Evolutionary conservation across 2,797 vertebrate genomes (phyloP).

Genomic region (Phataginus tricuspis): DNA sequence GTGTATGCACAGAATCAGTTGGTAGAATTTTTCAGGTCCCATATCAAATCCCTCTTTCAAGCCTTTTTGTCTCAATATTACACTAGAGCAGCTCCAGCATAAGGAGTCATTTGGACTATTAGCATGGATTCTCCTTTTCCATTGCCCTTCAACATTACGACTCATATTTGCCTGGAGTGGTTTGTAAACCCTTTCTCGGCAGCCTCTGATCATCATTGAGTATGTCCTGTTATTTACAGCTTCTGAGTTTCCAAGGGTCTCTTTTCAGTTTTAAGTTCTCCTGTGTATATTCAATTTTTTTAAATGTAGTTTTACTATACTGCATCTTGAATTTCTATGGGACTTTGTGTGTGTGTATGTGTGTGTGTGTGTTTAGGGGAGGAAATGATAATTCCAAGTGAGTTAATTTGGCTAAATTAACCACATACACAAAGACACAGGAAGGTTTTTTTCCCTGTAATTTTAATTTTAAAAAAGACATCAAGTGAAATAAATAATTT

Average conservation of each 20-base stretch:
- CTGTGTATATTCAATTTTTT: not conserved
- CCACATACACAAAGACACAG: not conserved
- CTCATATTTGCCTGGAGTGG: not conserved
- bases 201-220: not conserved
- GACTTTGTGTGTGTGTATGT: not conserved
- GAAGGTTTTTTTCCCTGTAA: not conserved
- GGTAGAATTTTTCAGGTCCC: not conserved
- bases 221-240: not conserved
- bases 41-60: not conserved
- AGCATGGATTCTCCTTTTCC: not conserved
- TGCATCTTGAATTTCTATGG: not conserved
- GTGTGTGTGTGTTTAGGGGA: too few relatives aligned
- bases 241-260: not conserved
- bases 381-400: not conserved
- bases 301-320: not conserved
- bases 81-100: not conserved
- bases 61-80: not conserved
- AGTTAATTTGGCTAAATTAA: constrained; percentile 7
- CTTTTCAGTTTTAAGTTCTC: not conserved
- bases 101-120: not conserved
- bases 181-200: not conserved
- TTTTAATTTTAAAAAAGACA: not conserved
- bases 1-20: not conserved
- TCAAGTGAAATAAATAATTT: not conserved
- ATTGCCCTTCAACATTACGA: too few relatives aligned